Evolutionary conservation across 2,797 vertebrate species (phyloP), one percentile per base, ranked within the genome.

Genomic region (Trachops cirrhosus): DNA sequence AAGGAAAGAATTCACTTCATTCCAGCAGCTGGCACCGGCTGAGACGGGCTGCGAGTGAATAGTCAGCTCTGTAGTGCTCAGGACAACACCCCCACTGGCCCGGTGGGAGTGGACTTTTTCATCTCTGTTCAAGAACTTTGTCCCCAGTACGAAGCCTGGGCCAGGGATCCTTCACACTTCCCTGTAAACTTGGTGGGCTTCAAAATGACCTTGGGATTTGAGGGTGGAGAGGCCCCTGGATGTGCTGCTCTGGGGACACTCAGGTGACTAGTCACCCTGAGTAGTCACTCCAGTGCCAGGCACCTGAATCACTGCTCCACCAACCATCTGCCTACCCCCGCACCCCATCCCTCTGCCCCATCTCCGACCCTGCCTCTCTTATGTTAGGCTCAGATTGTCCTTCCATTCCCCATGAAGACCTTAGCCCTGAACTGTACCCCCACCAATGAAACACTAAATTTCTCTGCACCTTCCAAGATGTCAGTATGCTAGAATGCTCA

Each of bases 11-110:
- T 88, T 91, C 75, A 77, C 48, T 67, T 26, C 54, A 16, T 80
- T 80, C 92, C 73, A 93, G 78, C 37, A 22, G 75, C 70, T 92
- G 96, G 91, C 92, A 67, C 37, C 37, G 3, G 29, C 11, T 54
- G 68, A 96, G 83, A 86, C 85, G 39, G 44, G 57, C 44, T 32
- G 21, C 29, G 9, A 54, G 50, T 67, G 80, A 94, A 92, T 44
- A n/a, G 82, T 11, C 71, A 22, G 48, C 90, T 79, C 70, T 39
- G 62, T 19, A 11, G 26, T 9, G 37, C 32, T 44, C 59, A 46
- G 54, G 44, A 79, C 73, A 57, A 59, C 46, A 52, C 64, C 44
- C 50, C 39, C 73, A 5, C 48, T 1, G 50, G 80, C 32, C 89
- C 50, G 9, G 12, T 29, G 62, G 54, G 18, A n/a, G 32, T 14